Percentiles rank a stretch among this genome's conserved stretches.
These are phyloP conservation scores for Dolichoris vasculosae DNA, from an alignment of 1,140 invertebrate species.

Conservation along the genomic window DNA sequence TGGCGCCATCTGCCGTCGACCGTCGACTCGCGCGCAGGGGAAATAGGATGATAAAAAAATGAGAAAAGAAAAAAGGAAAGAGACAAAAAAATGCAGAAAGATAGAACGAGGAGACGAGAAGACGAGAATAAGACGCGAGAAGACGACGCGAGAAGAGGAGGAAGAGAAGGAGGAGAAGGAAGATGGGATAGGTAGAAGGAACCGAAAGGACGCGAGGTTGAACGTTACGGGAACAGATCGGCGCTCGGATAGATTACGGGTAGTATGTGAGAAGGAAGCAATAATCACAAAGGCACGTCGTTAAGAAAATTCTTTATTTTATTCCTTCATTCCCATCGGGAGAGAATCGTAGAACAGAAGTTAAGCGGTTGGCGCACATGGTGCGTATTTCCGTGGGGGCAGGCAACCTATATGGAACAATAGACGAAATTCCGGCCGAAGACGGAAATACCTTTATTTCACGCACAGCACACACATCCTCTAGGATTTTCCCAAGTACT, in stretches of 20 bases:
- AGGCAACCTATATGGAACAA: constrained; percentile 38
- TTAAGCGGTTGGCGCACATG: constrained; percentile 9
- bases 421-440: constrained; percentile 50
- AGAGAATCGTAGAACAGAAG: not conserved
- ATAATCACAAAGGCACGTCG: constrained; percentile 4
- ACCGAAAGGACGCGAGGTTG: no score
- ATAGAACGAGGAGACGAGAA: no score
- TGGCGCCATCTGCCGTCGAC: constrained; percentile 36
- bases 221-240: not conserved
- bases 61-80: not conserved
- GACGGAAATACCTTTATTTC: constrained; percentile 51
- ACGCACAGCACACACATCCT: constrained; percentile 46
- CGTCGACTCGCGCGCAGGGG: not conserved
- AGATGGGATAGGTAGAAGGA: no score
- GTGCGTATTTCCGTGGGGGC: constrained; percentile 48
- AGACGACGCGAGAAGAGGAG: no score
- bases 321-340: constrained; percentile 25
- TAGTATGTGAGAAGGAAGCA: not conserved
- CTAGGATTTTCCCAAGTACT: constrained; percentile 52
- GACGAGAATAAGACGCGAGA: no score
- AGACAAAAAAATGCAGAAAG: not conserved
- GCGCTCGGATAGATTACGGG: not conserved
- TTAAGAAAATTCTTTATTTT: constrained; percentile 30
- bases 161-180: no score
- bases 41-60: not conserved